phyloP scores from a whole-genome alignment of 1,140 invertebrate genomes.

The Papilio xuthus region DNA sequence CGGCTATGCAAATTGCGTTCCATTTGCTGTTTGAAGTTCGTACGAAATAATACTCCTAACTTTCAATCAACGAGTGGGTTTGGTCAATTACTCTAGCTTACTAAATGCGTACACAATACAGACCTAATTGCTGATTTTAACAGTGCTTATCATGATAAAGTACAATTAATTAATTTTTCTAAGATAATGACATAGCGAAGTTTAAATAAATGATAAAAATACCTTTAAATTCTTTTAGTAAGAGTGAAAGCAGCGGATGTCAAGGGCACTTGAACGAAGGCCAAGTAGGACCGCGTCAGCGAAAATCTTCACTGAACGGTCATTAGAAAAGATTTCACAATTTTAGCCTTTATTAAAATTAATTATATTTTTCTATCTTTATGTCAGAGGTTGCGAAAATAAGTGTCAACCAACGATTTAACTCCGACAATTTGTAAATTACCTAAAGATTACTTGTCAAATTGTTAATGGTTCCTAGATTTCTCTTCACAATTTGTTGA shows the following conservation, averaged over 20 bases:
- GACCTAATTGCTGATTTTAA: not conserved
- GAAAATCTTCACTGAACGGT: slow-evolving; percentile 6
- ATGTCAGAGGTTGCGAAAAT: too few species aligned
- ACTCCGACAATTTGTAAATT: not conserved
- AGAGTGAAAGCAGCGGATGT: slow-evolving; percentile 8
- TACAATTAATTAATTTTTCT: not conserved
- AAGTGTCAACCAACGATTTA: too few species aligned
- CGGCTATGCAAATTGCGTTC: slow-evolving; percentile 2
- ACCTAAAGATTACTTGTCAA: too few species aligned
- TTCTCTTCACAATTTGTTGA: too few species aligned
- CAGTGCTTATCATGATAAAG: not conserved
- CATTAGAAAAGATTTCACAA: slow-evolving; percentile 16
- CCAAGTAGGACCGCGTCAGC: slow-evolving; percentile 17
- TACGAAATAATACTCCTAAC: slow-evolving; percentile 12
- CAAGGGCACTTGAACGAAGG: slow-evolving; percentile 5
- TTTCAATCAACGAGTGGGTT: not conserved
- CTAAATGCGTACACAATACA: not conserved
- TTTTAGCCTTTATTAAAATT: slow-evolving; percentile 3
- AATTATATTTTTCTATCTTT: not conserved
- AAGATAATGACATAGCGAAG: not conserved
- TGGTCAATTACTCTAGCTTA: slow-evolving; percentile 1
- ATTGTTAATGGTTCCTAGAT: too few species aligned
- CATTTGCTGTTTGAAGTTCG: not conserved
- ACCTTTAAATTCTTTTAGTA: not conserved
- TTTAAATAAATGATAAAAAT: slow-evolving; percentile 1